Percentiles rank a stretch among this genome's conserved stretches.
Conservation (phyloP, 2,113 vertebrate species). For the Alethe diademata region DNA sequence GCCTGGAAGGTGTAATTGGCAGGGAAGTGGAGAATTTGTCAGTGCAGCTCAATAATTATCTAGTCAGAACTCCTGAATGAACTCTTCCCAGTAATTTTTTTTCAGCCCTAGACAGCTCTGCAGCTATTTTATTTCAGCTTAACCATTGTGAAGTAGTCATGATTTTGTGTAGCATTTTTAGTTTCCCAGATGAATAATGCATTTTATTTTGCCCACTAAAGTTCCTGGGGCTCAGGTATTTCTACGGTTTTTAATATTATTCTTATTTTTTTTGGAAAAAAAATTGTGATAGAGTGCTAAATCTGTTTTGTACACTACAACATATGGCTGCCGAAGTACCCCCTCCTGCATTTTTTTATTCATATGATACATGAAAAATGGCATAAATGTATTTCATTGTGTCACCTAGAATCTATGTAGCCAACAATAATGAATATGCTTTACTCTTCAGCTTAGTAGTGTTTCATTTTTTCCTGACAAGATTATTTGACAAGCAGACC, state of each 20-base stretch:
- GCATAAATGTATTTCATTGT: constrained; percentile 76
- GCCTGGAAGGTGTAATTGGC: constrained; percentile 58
- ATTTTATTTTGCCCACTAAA: constrained; percentile 58
- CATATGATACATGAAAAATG: constrained; percentile 75
- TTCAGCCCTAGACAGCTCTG: neutral
- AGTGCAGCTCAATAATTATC: constrained; percentile 63
- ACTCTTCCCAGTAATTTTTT: constrained; percentile 39
- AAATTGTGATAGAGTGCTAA: constrained; percentile 41
- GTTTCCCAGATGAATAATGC: constrained; percentile 69
- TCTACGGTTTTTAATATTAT: neutral
- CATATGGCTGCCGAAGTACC: constrained; percentile 60
- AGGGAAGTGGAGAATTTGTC: constrained; percentile 61
- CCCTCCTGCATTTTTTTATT: constrained; percentile 70
- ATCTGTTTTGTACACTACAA: constrained; percentile 62
- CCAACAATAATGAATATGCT: constrained; percentile 76
- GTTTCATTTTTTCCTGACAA: constrained; percentile 80
- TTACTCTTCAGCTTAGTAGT: constrained; percentile 69
- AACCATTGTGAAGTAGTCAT: constrained; percentile 3
- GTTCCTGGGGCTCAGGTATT: constrained; percentile 12
- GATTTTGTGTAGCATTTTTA: constrained; percentile 41
- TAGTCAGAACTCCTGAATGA: constrained; percentile 63
- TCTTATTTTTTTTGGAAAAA: constrained; percentile 56
- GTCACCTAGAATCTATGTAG: constrained; percentile 74
- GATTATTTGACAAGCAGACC: constrained; percentile 78
- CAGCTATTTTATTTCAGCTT: constrained; percentile 20